Evolutionary conservation across 1,140 invertebrate species (phyloP).

Genomic region (Drosophila nikananu): DNA sequence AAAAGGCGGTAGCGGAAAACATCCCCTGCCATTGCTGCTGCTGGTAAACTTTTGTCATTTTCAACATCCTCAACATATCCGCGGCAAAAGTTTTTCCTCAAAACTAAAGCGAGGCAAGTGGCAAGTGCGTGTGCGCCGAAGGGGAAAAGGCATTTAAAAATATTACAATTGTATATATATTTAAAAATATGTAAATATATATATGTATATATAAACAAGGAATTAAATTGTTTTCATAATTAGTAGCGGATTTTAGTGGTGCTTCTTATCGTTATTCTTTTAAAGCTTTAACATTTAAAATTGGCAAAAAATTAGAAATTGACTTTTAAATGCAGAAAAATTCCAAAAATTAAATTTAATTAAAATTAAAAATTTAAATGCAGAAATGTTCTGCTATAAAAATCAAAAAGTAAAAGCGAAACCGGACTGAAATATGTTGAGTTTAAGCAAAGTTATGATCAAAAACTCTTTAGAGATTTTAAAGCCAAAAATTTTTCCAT

Average conservation of each 20-base stretch:
- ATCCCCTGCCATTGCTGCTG: constrained; percentile 7
- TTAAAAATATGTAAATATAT: not conserved
- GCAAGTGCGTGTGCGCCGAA: not conserved
- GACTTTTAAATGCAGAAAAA: too few species aligned
- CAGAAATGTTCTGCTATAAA: too few species aligned
- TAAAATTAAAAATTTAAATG: too few species aligned
- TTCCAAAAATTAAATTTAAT: too few species aligned
- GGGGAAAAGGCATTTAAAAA: constrained; percentile 22
- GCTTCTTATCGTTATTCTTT: not conserved
- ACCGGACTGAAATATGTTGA: too few species aligned
- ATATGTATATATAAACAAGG: not conserved
- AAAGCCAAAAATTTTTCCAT: too few species aligned
- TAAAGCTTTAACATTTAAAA: not conserved
- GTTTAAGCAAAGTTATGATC: too few species aligned
- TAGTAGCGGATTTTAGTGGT: not conserved
- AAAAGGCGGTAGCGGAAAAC: constrained; percentile 7
- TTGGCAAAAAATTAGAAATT: too few species aligned
- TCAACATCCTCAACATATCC: constrained; percentile 33
- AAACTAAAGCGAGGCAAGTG: constrained; percentile 5
- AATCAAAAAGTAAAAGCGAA: too few species aligned
- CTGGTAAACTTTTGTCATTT: constrained; percentile 42
- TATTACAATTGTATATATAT: constrained; percentile 2
- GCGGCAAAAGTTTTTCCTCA: constrained; percentile 14
- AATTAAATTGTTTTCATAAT: not conserved
- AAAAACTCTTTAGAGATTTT: too few species aligned